These are phyloP conservation scores for Brienomyrus longianalis DNA, from an alignment of 2,113 vertebrate species.

Conservation along the genomic window DNA sequence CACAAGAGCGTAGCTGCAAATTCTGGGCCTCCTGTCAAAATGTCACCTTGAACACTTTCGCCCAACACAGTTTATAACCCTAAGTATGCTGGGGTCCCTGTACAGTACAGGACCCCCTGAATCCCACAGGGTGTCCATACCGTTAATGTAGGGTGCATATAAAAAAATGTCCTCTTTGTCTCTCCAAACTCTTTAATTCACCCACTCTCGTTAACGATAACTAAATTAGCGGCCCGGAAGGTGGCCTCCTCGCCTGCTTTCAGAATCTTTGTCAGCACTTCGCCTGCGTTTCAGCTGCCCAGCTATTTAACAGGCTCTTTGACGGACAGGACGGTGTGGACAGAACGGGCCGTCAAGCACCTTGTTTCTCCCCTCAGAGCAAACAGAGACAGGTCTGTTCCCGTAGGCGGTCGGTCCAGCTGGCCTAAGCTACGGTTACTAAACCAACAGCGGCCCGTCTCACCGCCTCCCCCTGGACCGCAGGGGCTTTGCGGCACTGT, in stretches of 20 bases:
- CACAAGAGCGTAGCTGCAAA: neutral
- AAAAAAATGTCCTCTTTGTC: neutral
- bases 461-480: neutral
- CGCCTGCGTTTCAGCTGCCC: neutral
- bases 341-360: no score
- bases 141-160: neutral
- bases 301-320: neutral
- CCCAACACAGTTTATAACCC: neutral
- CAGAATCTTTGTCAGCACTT: neutral
- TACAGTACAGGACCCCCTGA: neutral
- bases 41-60: neutral
- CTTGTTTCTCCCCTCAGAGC: neutral
- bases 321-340: neutral
- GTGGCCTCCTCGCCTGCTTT: neutral
- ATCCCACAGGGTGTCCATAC: neutral
- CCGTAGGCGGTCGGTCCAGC: neutral
- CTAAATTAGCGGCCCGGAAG: neutral
- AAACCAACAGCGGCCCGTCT: conserved; percentile 19
- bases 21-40: neutral
- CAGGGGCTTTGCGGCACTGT: conserved; percentile 25
- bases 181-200: neutral
- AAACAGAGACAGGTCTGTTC: neutral
- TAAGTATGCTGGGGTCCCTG: neutral
- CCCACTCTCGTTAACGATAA: neutral
- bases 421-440: conserved; percentile 26